Conservation (phyloP, 2,888 invertebrate species). For the Tipula confusa region DNA sequence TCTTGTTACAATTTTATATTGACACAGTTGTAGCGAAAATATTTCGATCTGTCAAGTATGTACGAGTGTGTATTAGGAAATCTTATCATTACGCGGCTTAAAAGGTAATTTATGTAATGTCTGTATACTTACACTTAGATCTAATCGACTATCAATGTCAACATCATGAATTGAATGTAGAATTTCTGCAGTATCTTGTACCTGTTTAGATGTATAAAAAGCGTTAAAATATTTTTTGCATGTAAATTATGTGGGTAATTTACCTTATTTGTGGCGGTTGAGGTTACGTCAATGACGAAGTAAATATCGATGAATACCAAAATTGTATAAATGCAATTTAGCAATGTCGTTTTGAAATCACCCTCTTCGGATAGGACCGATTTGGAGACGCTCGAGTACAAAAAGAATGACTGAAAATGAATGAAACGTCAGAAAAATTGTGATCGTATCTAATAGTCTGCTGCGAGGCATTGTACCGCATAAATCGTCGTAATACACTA, state of each 20-base stretch:
- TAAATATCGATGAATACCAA: slow-evolving; percentile 21
- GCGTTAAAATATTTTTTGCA: background rate
- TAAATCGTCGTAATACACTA: too few relatives aligned
- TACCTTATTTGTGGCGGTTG: background rate
- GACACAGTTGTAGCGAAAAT: slow-evolving; percentile 3
- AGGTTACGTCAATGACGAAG: slow-evolving; percentile 5
- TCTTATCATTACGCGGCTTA: background rate
- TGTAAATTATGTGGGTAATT: background rate
- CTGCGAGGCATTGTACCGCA: too few relatives aligned
- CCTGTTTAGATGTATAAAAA: background rate
- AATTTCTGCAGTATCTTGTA: background rate
- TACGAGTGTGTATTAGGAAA: background rate
- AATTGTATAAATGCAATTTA: background rate
- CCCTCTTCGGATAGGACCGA: background rate
- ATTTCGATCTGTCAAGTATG: background rate
- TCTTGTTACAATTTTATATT: background rate
- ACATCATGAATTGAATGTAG: background rate
- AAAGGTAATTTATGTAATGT: background rate
- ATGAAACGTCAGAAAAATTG: too few relatives aligned
- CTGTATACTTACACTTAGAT: slow-evolving; percentile 25
- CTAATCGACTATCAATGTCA: slow-evolving; percentile 4
- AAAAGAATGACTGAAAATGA: background rate
- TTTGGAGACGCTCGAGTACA: background rate
- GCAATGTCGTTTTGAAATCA: background rate
- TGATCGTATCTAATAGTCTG: too few relatives aligned